Percentiles rank a stretch among this genome's conserved stretches.
phyloP scores from a whole-genome alignment of 2,113 vertebrate genomes.

The Tachycineta bicolor region DNA sequence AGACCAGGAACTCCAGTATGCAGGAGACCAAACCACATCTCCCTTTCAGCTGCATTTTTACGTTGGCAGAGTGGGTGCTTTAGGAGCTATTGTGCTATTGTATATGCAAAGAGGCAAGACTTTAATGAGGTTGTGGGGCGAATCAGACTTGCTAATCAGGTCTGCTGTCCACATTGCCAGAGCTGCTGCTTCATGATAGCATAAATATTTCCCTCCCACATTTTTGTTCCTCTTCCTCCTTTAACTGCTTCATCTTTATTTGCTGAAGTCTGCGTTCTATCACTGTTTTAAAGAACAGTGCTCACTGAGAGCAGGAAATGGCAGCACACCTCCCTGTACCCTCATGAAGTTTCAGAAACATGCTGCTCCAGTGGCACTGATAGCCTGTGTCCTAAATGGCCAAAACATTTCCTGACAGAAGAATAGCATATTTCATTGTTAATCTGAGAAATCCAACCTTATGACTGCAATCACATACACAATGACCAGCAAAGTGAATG shows the following conservation, averaged over 20 bases:
- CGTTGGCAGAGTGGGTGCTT: background rate
- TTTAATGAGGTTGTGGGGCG: background rate
- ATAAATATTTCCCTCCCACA: background rate
- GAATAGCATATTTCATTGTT: background rate
- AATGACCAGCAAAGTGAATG: background rate
- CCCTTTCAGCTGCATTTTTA: background rate
- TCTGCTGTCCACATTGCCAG: background rate
- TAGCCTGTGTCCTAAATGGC: background rate
- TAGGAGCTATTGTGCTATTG: background rate
- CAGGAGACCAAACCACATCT: background rate
- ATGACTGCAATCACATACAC: background rate
- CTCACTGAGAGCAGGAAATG: background rate
- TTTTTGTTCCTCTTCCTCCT: background rate
- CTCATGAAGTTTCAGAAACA: background rate
- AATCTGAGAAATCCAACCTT: background rate
- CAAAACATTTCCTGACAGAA: background rate
- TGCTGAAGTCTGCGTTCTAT: background rate
- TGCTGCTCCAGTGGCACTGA: background rate
- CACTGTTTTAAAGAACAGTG: background rate
- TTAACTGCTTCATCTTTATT: background rate
- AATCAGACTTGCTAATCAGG: slow-evolving; percentile 41
- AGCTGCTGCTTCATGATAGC: background rate
- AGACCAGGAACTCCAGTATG: background rate
- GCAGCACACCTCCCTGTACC: background rate
- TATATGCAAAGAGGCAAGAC: background rate